phyloP scores from a whole-genome alignment of 2,888 invertebrate genomes.

The Microctonus aethiopoides region DNA sequence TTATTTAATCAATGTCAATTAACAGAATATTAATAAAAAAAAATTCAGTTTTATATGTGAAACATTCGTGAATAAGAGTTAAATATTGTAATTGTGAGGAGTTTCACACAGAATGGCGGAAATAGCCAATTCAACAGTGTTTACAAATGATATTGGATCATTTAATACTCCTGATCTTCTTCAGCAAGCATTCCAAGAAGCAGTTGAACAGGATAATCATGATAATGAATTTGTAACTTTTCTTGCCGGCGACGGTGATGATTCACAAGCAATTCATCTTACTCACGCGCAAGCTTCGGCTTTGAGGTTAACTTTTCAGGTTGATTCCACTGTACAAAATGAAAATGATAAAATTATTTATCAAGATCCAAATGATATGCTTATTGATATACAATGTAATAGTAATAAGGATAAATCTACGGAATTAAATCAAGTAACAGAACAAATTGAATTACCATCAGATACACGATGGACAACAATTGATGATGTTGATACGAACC shows the following conservation, averaged over 20 bases:
- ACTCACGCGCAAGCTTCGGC: constrained; percentile 63
- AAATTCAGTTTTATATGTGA: background rate
- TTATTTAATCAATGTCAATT: background rate
- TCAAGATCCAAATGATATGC: constrained; percentile 43
- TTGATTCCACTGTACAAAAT: constrained; percentile 48
- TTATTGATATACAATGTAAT: constrained; percentile 30
- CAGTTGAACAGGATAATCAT: constrained; percentile 56
- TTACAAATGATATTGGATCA: constrained; percentile 55
- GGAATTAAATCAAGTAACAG: background rate
- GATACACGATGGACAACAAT: constrained; percentile 18
- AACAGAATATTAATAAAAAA: background rate
- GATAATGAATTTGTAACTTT: constrained; percentile 61
- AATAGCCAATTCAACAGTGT: constrained; percentile 52
- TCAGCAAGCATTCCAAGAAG: constrained; percentile 61
- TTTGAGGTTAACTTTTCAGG: constrained; percentile 61
- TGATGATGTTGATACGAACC: background rate
- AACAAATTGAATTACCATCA: constrained; percentile 7
- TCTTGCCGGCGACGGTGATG: constrained; percentile 55
- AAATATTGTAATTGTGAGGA: background rate
- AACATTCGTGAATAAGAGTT: background rate
- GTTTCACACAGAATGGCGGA: constrained; percentile 51
- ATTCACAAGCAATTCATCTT: constrained; percentile 61
- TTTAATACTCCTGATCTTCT: constrained; percentile 56
- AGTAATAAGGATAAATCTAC: background rate
- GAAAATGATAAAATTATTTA: constrained; percentile 43